These are phyloP conservation scores for Drosophila borealis DNA, from an alignment of 2,888 invertebrate species.

Conservation along the genomic window DNA sequence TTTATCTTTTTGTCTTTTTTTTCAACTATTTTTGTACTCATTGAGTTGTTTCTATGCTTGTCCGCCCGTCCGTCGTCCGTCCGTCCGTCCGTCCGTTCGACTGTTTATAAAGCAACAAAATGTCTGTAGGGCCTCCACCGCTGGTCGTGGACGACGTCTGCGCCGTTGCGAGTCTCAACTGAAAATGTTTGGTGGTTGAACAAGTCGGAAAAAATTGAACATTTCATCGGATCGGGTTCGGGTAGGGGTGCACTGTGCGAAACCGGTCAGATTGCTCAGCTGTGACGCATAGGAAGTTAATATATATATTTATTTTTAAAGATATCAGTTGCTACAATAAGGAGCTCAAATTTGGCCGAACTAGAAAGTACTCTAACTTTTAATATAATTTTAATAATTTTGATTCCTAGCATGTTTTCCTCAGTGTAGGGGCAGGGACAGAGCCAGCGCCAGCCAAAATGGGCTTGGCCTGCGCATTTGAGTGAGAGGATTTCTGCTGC, in stretches of 20 bases:
- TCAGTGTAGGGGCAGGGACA: conserved; percentile 42
- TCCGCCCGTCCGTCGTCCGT: neutral
- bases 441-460: conserved; percentile 53
- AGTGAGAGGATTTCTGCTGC: conserved; percentile 57
- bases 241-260: conserved; percentile 36
- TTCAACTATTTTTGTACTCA: neutral
- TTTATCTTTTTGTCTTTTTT: neutral
- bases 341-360: neutral
- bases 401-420: conserved; percentile 1
- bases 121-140: conserved; percentile 43
- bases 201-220: conserved; percentile 62
- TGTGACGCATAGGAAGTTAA: neutral
- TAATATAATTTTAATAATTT: neutral
- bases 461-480: conserved; percentile 70
- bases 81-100: conserved; percentile 11
- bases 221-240: conserved; percentile 60
- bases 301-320: too few relatives aligned
- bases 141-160: conserved; percentile 68
- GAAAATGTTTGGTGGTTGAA: conserved; percentile 77
- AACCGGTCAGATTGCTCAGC: conserved; percentile 2
- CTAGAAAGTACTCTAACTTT: neutral
- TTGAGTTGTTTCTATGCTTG: conserved; percentile 1
- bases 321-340: neutral
- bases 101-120: conserved; percentile 8
- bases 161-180: conserved; percentile 71